Percentiles rank a stretch among this genome's conserved stretches.
Conservation (phyloP, 2,888 invertebrate species). For the Stegana nigrithorax region DNA sequence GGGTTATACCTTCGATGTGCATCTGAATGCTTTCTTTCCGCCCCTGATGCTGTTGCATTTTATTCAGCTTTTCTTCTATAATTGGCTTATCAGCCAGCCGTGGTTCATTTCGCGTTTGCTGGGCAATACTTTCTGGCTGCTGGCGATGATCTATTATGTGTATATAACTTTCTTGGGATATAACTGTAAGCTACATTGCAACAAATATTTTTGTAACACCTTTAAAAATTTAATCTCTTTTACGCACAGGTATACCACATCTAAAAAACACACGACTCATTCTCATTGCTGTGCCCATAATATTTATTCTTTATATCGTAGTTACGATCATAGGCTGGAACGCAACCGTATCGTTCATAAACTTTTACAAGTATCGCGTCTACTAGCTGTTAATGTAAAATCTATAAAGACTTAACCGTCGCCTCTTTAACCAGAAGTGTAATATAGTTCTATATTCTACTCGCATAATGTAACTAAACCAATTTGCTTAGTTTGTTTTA, state of each 20-base stretch:
- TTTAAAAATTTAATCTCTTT: slow-evolving; percentile 9
- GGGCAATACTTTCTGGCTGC: slow-evolving; percentile 94
- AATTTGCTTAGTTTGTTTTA: not conserved
- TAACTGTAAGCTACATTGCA: slow-evolving; percentile 77
- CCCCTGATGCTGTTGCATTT: slow-evolving; percentile 93
- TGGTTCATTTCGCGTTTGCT: slow-evolving; percentile 85
- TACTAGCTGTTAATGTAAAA: slow-evolving; percentile 68
- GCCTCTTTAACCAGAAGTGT: too few species aligned
- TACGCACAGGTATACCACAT: slow-evolving; percentile 81
- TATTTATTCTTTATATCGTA: slow-evolving; percentile 81
- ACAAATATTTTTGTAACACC: not conserved
- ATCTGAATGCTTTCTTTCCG: slow-evolving; percentile 99
- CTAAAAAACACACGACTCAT: slow-evolving; percentile 87
- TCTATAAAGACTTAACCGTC: slow-evolving; percentile 1
- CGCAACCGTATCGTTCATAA: slow-evolving; percentile 82
- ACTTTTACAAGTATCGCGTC: slow-evolving; percentile 86
- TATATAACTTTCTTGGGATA: slow-evolving; percentile 98
- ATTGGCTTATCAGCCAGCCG: slow-evolving; percentile 81
- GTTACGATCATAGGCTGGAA: slow-evolving; percentile 86
- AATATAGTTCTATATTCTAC: slow-evolving; percentile 7
- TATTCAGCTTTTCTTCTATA: slow-evolving; percentile 89
- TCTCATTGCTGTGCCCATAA: slow-evolving; percentile 83
- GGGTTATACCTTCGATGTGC: slow-evolving; percentile 99
- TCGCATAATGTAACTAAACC: slow-evolving; percentile 4
- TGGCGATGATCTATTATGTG: slow-evolving; percentile 90